Percentiles rank a stretch among this genome's conserved stretches.
phyloP scores from a whole-genome alignment of 2,113 vertebrate genomes.

The Brevimyrus niger region DNA sequence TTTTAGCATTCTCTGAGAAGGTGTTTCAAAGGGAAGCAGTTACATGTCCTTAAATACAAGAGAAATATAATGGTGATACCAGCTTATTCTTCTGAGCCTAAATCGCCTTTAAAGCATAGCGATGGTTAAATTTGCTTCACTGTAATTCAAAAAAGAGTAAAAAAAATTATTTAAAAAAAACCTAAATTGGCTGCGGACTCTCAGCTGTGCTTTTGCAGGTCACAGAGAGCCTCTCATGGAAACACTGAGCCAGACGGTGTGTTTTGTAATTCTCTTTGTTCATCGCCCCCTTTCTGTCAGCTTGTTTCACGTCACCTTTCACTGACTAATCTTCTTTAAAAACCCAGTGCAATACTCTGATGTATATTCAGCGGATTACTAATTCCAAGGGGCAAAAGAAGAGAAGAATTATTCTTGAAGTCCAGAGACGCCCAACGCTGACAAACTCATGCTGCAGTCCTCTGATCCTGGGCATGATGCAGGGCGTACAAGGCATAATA shows the following conservation, averaged over 20 bases:
- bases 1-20: not conserved
- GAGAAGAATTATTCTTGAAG: not conserved
- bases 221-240: not conserved
- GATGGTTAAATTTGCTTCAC: not conserved
- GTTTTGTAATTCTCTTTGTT: not conserved
- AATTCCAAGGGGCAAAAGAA: not conserved
- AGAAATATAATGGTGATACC: not conserved
- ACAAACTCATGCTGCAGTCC: not conserved
- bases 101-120: not conserved
- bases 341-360: not conserved
- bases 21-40: not conserved
- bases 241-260: not conserved
- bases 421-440: not conserved
- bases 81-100: not conserved
- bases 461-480: not conserved
- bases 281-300: not conserved
- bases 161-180: not conserved
- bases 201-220: not conserved
- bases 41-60: not conserved
- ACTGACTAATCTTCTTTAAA: conserved; percentile 1
- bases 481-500: not conserved
- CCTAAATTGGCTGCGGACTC: no score
- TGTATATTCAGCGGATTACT: conserved; percentile 9
- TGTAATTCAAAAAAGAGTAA: not conserved
- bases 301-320: not conserved